phyloP scores from a whole-genome alignment of 2,888 invertebrate species.

The Drosophila greeni region DNA sequence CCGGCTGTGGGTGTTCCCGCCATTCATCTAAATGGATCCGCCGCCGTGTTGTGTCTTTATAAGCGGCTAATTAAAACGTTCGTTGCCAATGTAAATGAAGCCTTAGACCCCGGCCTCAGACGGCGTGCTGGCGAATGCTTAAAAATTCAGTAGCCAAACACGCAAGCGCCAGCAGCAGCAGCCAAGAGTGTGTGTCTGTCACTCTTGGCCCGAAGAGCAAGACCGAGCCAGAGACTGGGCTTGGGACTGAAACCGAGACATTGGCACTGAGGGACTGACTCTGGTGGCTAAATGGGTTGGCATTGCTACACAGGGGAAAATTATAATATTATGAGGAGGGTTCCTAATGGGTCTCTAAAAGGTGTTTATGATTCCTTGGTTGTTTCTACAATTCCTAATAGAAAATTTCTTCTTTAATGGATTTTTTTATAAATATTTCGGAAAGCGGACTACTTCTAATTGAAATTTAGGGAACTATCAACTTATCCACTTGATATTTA shows the following conservation, averaged over 20 bases:
- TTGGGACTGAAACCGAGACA: constrained; percentile 16
- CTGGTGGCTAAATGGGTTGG: constrained; percentile 3
- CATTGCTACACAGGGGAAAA: constrained; percentile 11
- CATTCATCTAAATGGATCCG: constrained; percentile 44
- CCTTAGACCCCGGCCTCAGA: constrained; percentile 27
- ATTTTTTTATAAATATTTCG: background rate
- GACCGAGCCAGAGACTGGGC: constrained; percentile 10
- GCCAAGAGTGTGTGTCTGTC: constrained; percentile 16
- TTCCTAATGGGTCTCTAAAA: background rate
- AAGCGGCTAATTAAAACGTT: constrained; percentile 67
- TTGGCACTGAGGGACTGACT: constrained; percentile 11
- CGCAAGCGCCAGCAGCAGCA: constrained; percentile 47
- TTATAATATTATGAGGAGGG: background rate
- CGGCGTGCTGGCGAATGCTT: constrained; percentile 44
- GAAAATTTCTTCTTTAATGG: background rate
- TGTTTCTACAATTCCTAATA: background rate
- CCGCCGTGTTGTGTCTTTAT: constrained; percentile 30
- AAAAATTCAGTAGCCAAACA: constrained; percentile 54
- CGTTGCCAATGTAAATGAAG: constrained; percentile 60
- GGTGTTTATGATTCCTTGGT: background rate
- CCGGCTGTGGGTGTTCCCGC: constrained; percentile 61
- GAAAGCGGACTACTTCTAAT: background rate
- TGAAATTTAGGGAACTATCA: background rate
- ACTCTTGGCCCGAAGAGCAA: constrained; percentile 5
- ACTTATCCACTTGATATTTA: background rate